A percentile compares a stretch with the other conserved stretches of the same genome.
These are phyloP conservation scores for Anisognathus igniventris DNA, from an alignment of 2,797 vertebrate genomes.

Conservation along the genomic window DNA sequence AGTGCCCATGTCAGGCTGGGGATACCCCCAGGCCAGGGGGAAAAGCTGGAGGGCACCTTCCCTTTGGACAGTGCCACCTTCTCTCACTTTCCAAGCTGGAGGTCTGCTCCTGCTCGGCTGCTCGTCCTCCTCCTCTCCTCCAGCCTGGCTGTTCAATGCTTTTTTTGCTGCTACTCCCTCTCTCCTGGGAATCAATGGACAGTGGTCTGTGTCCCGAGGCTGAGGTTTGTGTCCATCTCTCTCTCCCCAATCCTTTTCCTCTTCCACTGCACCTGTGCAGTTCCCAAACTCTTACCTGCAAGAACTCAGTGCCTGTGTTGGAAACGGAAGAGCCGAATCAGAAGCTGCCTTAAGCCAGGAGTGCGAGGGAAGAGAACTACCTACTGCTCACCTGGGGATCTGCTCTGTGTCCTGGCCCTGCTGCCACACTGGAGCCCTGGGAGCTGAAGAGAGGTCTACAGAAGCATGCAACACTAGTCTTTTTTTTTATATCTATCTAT, in stretches of 20 bases:
- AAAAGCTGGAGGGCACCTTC: neutral
- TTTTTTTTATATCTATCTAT: neutral
- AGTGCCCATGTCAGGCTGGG: neutral
- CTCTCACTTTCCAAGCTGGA: conserved; percentile 26
- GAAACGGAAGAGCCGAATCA: conserved; percentile 36
- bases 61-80: conserved; percentile 42
- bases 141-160: conserved; percentile 39
- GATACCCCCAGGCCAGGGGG: neutral
- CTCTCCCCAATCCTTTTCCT: neutral
- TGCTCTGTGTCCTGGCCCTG: conserved; percentile 5
- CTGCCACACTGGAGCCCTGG: neutral
- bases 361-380: neutral
- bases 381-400: neutral
- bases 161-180: conserved; percentile 68
- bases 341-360: conserved; percentile 64
- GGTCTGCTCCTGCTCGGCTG: conserved; percentile 7
- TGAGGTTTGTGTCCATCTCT: conserved; percentile 27
- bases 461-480: conserved; percentile 45
- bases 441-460: neutral
- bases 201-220: neutral
- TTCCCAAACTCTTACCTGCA: conserved; percentile 7
- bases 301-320: conserved; percentile 38
- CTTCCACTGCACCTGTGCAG: neutral
- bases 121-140: conserved; percentile 40
- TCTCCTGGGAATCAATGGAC: conserved; percentile 54